Percentiles rank a stretch among this genome's conserved stretches.
These are phyloP conservation scores for Oscheius sp. DNA, from an alignment of 1,140 invertebrate species.

Conservation along the genomic window DNA sequence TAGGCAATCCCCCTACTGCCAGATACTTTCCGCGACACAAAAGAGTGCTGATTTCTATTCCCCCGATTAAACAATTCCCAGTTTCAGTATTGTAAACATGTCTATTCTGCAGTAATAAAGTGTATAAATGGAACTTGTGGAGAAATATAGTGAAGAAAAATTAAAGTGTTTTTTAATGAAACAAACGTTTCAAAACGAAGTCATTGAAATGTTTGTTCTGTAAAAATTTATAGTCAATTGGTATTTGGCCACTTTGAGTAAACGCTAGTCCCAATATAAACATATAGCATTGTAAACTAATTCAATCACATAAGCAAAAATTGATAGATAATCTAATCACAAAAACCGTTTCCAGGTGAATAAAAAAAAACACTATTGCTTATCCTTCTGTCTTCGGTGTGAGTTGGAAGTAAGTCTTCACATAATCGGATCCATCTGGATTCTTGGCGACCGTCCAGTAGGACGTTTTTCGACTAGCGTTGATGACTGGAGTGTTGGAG, in stretches of 20 bases:
- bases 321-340: not conserved
- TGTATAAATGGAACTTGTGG: too few species aligned
- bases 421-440: not conserved
- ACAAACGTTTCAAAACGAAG: too few species aligned
- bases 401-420: not conserved
- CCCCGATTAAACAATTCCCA: not conserved
- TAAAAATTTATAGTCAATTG: too few species aligned
- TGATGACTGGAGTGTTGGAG: slow-evolving; percentile 8
- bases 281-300: too few species aligned
- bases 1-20: not conserved
- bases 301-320: not conserved
- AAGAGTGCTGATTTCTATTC: not conserved
- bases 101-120: not conserved
- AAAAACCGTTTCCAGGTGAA: not conserved
- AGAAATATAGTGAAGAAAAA: too few species aligned
- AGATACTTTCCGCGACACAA: not conserved
- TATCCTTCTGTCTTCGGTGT: not conserved
- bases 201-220: too few species aligned
- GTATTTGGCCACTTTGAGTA: too few species aligned
- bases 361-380: not conserved
- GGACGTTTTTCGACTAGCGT: slow-evolving; percentile 1
- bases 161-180: too few species aligned
- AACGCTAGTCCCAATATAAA: too few species aligned
- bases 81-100: not conserved
- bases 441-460: slow-evolving; percentile 9